Percentiles rank a stretch among this genome's conserved stretches.
Conservation (phyloP, 2,888 invertebrate genomes). For the Eristalis tenax region DNA sequence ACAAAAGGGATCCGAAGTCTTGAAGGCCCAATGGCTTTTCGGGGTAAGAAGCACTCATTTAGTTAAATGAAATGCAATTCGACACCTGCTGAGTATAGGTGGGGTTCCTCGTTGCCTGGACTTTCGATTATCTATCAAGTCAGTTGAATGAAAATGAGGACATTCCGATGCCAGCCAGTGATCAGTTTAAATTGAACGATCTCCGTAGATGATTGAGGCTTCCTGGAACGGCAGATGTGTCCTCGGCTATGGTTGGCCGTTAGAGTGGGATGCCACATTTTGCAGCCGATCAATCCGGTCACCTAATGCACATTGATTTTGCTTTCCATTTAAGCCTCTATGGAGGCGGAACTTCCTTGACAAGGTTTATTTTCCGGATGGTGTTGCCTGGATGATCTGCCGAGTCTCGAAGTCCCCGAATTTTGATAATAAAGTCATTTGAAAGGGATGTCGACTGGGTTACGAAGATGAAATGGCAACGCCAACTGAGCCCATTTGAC, state of each 20-base stretch:
- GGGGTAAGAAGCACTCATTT: not conserved
- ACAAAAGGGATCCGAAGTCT: not conserved
- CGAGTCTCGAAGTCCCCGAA: too few relatives aligned
- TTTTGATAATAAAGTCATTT: too few relatives aligned
- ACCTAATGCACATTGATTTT: not conserved
- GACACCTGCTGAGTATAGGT: not conserved
- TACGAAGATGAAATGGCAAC: too few relatives aligned
- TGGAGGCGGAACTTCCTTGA: too few relatives aligned
- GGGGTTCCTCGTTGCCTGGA: not conserved
- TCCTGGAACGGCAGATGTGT: not conserved
- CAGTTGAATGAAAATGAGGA: not conserved
- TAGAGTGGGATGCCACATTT: not conserved
- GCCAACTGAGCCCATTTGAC: too few relatives aligned
- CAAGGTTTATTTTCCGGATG: too few relatives aligned
- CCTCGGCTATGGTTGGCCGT: not conserved
- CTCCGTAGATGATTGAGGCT: not conserved
- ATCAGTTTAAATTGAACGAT: not conserved
- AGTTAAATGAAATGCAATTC: not conserved
- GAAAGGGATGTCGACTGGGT: too few relatives aligned
- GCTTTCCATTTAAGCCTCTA: not conserved
- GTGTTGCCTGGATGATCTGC: too few relatives aligned
- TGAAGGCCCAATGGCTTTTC: not conserved
- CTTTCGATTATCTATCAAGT: not conserved
- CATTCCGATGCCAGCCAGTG: not conserved
- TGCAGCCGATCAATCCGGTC: not conserved